phyloP scores from a whole-genome alignment of 2,113 vertebrate species.

The Candoia aspera region DNA sequence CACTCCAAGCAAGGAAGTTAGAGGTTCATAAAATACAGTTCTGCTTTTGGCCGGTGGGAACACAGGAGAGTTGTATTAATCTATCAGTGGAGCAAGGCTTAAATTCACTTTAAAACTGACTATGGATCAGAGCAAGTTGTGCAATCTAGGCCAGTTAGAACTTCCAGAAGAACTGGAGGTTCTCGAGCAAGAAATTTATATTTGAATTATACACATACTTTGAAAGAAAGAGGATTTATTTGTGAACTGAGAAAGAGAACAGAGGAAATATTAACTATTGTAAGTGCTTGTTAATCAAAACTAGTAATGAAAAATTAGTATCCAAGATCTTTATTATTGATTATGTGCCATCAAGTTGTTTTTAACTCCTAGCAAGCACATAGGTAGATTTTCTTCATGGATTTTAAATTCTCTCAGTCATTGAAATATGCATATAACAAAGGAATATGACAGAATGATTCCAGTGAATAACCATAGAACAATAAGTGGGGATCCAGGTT shows the following conservation, averaged over 20 bases:
- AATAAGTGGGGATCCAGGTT: background rate
- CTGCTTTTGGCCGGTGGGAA: slow-evolving; percentile 45
- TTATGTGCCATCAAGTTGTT: background rate
- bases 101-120: slow-evolving; percentile 31
- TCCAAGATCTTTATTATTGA: background rate
- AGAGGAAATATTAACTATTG: background rate
- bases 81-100: slow-evolving; percentile 31
- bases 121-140: background rate
- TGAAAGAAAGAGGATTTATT: background rate
- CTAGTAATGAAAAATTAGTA: background rate
- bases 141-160: slow-evolving; percentile 12
- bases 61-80: slow-evolving; percentile 38
- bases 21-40: slow-evolving; percentile 42
- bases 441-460: background rate
- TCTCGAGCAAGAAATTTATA: background rate
- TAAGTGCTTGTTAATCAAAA: background rate
- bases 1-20: slow-evolving; percentile 50
- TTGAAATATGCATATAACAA: background rate
- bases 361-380: too few species aligned
- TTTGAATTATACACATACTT: background rate
- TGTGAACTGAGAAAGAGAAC: background rate
- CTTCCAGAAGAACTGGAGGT: slow-evolving; percentile 38
- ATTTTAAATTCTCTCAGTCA: background rate
- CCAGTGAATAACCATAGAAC: background rate
- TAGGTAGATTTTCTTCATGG: too few species aligned